Evolutionary conservation across 1,140 invertebrate species (phyloP).

Genomic region (Trachymyrmex cornetzi): DNA sequence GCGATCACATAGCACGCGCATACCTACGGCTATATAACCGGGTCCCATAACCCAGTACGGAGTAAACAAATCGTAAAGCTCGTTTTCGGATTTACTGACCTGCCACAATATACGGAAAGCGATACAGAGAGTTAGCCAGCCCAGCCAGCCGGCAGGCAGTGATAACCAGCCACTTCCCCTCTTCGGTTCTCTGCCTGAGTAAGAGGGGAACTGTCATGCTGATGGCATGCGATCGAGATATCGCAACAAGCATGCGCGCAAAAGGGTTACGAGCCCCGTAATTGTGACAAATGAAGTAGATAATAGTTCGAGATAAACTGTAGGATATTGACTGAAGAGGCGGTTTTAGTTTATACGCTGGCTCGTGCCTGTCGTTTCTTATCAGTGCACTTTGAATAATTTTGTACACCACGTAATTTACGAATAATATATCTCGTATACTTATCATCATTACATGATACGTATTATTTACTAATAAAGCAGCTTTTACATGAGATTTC

Average conservation of each 20-base stretch:
- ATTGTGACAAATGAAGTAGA: slow-evolving; percentile 62
- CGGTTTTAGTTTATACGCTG: slow-evolving; percentile 26
- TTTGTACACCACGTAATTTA: slow-evolving; percentile 4
- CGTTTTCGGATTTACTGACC: slow-evolving; percentile 86
- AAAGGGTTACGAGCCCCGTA: slow-evolving; percentile 51
- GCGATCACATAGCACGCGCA: slow-evolving; percentile 85
- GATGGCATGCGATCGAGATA: slow-evolving; percentile 67
- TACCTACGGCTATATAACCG: slow-evolving; percentile 85
- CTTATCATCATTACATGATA: slow-evolving; percentile 2
- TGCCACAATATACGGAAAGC: slow-evolving; percentile 82
- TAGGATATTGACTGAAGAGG: slow-evolving; percentile 43
- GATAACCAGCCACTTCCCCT: slow-evolving; percentile 70
- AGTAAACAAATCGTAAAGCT: slow-evolving; percentile 87
- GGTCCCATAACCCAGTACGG: slow-evolving; percentile 85
- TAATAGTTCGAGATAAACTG: slow-evolving; percentile 56
- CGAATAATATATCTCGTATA: not conserved
- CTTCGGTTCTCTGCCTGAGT: slow-evolving; percentile 27
- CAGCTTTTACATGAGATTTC: not conserved
- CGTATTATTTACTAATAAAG: not conserved
- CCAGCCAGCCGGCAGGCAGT: slow-evolving; percentile 67
- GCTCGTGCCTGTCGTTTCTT: not conserved
- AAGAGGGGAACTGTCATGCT: slow-evolving; percentile 60
- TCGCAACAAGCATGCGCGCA: slow-evolving; percentile 49
- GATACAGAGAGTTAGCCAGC: slow-evolving; percentile 73
- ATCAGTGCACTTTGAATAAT: not conserved